phyloP scores from a whole-genome alignment of 30 jellyfish, hydroid and myxozoan genomes.

The Chrysaora quinquecirrha region DNA sequence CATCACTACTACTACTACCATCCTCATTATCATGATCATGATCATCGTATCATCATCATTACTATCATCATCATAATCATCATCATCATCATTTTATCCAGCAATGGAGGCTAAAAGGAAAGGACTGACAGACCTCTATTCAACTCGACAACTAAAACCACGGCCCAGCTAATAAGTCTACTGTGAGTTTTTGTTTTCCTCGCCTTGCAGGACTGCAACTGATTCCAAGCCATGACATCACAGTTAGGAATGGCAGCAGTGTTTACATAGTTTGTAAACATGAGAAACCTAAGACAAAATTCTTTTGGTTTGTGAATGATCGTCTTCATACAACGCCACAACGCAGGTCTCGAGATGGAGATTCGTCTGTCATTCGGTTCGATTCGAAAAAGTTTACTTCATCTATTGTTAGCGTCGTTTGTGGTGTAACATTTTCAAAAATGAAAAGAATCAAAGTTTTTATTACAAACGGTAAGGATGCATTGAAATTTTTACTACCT shows the following conservation, averaged over 20 bases:
- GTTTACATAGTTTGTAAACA: constrained; percentile 10
- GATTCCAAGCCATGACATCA: constrained; percentile 27
- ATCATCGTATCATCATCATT: too few species aligned
- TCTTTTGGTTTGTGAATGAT: constrained; percentile 43
- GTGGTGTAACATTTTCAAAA: background rate
- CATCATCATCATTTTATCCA: too few species aligned
- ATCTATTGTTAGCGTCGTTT: background rate
- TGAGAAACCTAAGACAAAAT: constrained; percentile 1
- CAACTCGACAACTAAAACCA: too few species aligned
- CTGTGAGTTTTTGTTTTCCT: too few species aligned
- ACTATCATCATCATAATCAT: too few species aligned
- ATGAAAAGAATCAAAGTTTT: background rate
- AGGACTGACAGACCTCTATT: too few species aligned
- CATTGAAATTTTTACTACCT: too few species aligned
- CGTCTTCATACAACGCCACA: background rate
- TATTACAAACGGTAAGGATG: background rate
- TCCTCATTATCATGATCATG: too few species aligned
- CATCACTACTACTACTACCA: too few species aligned
- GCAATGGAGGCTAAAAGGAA: too few species aligned
- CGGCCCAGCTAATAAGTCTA: too few species aligned
- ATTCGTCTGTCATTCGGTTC: background rate
- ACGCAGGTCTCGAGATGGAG: constrained; percentile 11
- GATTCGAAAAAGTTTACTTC: background rate
- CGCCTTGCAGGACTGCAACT: constrained; percentile 22
- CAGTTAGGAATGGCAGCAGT: constrained; percentile 7